Base-by-base conservation (phyloP, 1,140 invertebrate genomes). In the Drosophila athabasca region DNA sequence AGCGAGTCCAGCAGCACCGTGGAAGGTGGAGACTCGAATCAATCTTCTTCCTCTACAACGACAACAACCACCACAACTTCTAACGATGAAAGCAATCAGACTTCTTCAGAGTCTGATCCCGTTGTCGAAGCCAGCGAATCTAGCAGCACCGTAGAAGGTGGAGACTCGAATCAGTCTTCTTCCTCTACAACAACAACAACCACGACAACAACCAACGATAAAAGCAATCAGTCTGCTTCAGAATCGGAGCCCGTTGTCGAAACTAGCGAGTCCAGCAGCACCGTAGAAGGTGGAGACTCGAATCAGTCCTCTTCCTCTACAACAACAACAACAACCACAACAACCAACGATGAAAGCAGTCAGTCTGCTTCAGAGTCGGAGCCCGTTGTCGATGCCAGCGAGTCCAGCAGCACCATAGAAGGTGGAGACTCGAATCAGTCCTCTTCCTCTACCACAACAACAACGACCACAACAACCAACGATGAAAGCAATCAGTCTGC, bases 261-360 rank as follows among this genome's bases (percentile, higher is more conserved):
- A 5, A 41, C 13, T 5, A 29, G 22, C 3, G 2, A 24, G 3
- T 39, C 39, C 7, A 44, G n/a, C 53, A 26, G 7, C 8, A 26
- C 53, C 3, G 24, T 26, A 1, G 39, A 11, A 4, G 19, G 11
- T 26, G 62, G 39, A 11, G 26, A 26, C 35, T 43, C 51, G 6
- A 48, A 24, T 1, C 29, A 62, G 9, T 55, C 60, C 17, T 48
- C 39, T 2, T 44, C 39, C 0, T 53, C 50, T 24, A 46, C 55
- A 15, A 67, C 64, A 8, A 55, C 66, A 2, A 55, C 66, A 6
- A 65, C 64, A 1, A 67, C 49, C 8, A 64, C 46, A 51, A 52
- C 17, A 19, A 1, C 17, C 17, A 19, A 19, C 17, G 17, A 19
- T 19, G 17, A 19, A 19, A 19, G 17, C 17, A 19, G 1, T 19